Evolutionary conservation across 2,113 vertebrate genomes (phyloP), one percentile per base, ranked within the genome.

Genomic region (Euleptes europaea): DNA sequence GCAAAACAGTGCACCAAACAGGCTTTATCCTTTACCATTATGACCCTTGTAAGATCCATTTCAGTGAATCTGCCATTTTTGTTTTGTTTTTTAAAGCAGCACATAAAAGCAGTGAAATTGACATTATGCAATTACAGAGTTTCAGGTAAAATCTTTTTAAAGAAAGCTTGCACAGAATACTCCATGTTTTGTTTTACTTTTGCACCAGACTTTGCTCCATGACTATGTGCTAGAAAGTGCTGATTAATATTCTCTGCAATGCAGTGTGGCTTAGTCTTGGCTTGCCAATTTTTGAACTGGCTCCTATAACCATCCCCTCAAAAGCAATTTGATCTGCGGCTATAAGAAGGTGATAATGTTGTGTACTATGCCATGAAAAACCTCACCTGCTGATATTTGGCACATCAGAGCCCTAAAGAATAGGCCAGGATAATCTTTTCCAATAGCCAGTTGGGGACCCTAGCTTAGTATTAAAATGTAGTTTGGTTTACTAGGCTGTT

Each of bases 1-100:
- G 63, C 77, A 91, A 90, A 91, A 76, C 84, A 84, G 72, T 85
- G 74, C n/a, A 60, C 42, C 6, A 74, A 10, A 78, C 72, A 73
- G 67, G 80, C 11, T 11, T 82, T 78, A 49, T 60, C 83, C 70
- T 63, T 38, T 90, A 83, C 79, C 69, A 14, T 28, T 40, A 23
- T n/a, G 78, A 69, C 51, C 35, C 35, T 35, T 44, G 67, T 28
- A 71, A 31, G 57, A 49, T 40, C 63, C 74, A 57, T 71, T 70
- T 57, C 38, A 51, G 21, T 51, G 35, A 71, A 70, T 78, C 49
- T 44, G 51, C 49, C 63, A 23, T 84, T 84, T 51, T n/a, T n/a
- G n/a, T n/a, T n/a, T n/a, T n/a, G n/a, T n/a, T n/a, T 67, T 49
- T 40, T 65, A 26, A 38, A 6, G 23, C 26, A 5, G 49, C 33